Base-by-base conservation (phyloP, 2,113 vertebrate genomes). In the Motacilla alba region DNA sequence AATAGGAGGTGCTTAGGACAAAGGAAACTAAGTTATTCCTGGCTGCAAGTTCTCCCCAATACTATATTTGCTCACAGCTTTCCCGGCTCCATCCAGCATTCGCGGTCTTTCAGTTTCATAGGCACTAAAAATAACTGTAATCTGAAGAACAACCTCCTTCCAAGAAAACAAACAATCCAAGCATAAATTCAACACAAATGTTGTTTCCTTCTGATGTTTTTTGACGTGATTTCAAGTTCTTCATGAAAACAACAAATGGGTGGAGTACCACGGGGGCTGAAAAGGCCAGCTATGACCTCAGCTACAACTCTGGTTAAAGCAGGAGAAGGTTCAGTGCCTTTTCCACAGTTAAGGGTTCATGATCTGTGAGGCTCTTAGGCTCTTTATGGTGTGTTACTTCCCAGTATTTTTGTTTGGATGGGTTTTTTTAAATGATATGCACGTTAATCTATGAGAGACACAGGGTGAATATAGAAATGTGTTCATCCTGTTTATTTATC, bases 201-300 rank as follows among this genome's bases (percentile, higher is more conserved):
- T 80, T 94, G 83, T 91, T 97, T 96, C 91, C 89, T 93, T 93
- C 93, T 94, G 94, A 94, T 83, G 58, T 78, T 95, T 90, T 69
- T 74, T 95, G 86, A 80, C 37, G 20, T 31, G 91, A 85, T 95
- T 95, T 93, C 94, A 95, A 95, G 60, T 86, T 91, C 85, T 95
- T 83, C 39, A 68, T 84, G 88, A 97, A 97, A 95, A 96, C 90
- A 94, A 44, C 83, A 1, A 19, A 88, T 91, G 97, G 97, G 96
- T 97, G 97, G 96, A 96, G 96, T 81, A 92, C 88, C 5, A 12
- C 11, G 0, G 1, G 1, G 53, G 37, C 47, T 94, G 84, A 62
- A 96, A 96, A 94, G 52, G 80, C 43, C 82, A 76, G 55, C 83
- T 68, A 90, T 97, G 96, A 97, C 86, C 90, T 97, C 95, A 97